phyloP scores from a whole-genome alignment of 2,888 invertebrate species.

The Sceliomorpha sp. region DNA sequence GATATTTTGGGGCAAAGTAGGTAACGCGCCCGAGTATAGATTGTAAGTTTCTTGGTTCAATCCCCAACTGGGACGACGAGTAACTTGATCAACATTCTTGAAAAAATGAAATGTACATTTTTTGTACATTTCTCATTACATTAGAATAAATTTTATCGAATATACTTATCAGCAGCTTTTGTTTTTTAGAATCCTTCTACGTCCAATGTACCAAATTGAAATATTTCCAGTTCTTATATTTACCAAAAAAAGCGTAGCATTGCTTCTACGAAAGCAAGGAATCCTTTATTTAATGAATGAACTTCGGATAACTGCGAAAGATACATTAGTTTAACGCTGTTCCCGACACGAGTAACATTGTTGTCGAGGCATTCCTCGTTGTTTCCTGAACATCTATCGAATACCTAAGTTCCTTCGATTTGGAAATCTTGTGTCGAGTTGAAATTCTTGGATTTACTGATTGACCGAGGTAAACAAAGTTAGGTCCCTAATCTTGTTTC shows the following conservation, averaged over 20 bases:
- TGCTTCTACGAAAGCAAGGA: not conserved
- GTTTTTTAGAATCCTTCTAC: too few species aligned
- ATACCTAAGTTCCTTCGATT: slow-evolving; percentile 36
- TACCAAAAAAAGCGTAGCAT: too few species aligned
- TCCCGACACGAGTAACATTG: slow-evolving; percentile 14
- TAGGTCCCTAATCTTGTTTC: slow-evolving; percentile 75
- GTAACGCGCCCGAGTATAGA: too few species aligned
- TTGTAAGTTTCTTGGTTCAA: too few species aligned
- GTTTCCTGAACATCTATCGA: slow-evolving; percentile 21
- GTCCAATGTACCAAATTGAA: too few species aligned
- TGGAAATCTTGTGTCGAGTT: slow-evolving; percentile 42
- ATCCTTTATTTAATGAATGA: slow-evolving; percentile 17
- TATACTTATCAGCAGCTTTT: too few species aligned
- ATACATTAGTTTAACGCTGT: slow-evolving; percentile 28
- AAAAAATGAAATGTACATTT: too few species aligned
- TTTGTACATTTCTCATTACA: too few species aligned
- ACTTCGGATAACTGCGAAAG: slow-evolving; percentile 31
- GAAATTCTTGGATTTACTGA: slow-evolving; percentile 70
- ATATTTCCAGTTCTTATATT: too few species aligned
- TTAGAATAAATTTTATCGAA: too few species aligned
- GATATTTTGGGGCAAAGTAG: not conserved
- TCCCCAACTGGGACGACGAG: too few species aligned
- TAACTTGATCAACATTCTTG: too few species aligned
- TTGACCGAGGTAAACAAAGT: slow-evolving; percentile 75
- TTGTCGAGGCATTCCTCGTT: slow-evolving; percentile 17